Percentiles rank a stretch among this genome's conserved stretches.
These are phyloP conservation scores for Patiria pectinifera DNA, from an alignment of 53 echinoderm and acorn worm species.

Conservation along the genomic window DNA sequence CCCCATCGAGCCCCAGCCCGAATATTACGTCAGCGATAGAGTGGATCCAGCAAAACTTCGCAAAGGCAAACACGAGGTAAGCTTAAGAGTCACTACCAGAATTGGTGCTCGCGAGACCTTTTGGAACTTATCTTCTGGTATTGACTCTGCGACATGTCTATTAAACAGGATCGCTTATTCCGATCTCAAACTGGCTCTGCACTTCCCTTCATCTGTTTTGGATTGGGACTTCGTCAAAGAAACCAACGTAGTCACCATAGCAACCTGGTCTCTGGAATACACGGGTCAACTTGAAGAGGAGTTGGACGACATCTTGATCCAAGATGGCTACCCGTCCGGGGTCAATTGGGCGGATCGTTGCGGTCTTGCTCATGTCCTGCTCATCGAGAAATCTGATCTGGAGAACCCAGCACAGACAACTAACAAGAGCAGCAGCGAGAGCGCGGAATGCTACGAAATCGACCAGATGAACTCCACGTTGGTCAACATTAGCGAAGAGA, in stretches of 20 bases:
- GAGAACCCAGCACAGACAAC: background rate
- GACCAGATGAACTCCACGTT: background rate
- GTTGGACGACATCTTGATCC: background rate
- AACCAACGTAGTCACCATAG: background rate
- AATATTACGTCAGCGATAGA: background rate
- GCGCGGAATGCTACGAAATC: background rate
- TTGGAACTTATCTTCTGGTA: background rate
- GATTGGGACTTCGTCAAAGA: background rate
- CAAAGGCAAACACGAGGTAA: background rate
- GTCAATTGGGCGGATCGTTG: conserved; percentile 8
- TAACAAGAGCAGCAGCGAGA: background rate
- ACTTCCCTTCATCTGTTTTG: background rate
- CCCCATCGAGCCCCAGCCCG: no score
- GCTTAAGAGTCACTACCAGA: background rate
- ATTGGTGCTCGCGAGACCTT: background rate
- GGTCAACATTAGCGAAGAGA: background rate
- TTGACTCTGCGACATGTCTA: background rate
- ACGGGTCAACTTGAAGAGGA: background rate
- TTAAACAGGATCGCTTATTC: background rate
- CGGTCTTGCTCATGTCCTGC: background rate
- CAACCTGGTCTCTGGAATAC: background rate
- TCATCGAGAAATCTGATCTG: background rate
- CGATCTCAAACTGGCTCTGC: background rate
- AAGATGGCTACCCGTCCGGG: background rate
- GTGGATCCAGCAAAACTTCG: background rate